Evolutionary conservation across 2,888 invertebrate species (phyloP), one percentile per base, ranked within the genome.

Genomic region (Cataglyphis cursor): DNA sequence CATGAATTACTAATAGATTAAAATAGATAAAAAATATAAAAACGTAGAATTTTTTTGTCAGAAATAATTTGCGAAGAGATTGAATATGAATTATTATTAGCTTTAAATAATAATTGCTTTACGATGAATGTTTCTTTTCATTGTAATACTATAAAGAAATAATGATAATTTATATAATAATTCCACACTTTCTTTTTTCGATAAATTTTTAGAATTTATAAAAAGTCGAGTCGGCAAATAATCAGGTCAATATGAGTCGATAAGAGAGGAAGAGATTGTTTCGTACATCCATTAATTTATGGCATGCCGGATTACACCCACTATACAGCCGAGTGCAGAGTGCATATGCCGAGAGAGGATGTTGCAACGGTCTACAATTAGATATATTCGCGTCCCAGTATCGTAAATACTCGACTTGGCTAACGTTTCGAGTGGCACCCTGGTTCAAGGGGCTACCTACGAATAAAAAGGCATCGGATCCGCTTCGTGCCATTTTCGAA

Each of bases 321-420:
- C 54, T 66, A 44, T 57, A 24, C 24, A 28, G 31, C 35, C 9
- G 72, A 78, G 65, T 78, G 62, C 70, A 62, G 48, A 51, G 75
- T 70, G 74, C 75, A 78, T 85, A 72, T 51, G 62, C 24, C 38
- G 75, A 35, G 41, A 73, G 73, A 73, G 80, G 66, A 59, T 83
- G 83, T 66, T 74, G 80, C 83, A 62, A 83, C 54, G 66, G 59
- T 83, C 85, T 85, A 85, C 83, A 85, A 83, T 85, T 85, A 85
- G 83, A 78, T 68, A 68, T 68, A 82, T 78, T 82, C 78, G 59
- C 82, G 70, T 68, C 64, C 73, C 73, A 83, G 76, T 83, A 80
- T 83, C 82, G 57, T 61, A 74, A 83, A 81, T 81, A 70, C 70
- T 44, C 74, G 54, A 31, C 61, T 68, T 76, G 66, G 62, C 76